Percentiles rank a stretch among this genome's conserved stretches.
Conservation (phyloP, 2,113 vertebrate species). For the Chroicocephalus ridibundus region DNA sequence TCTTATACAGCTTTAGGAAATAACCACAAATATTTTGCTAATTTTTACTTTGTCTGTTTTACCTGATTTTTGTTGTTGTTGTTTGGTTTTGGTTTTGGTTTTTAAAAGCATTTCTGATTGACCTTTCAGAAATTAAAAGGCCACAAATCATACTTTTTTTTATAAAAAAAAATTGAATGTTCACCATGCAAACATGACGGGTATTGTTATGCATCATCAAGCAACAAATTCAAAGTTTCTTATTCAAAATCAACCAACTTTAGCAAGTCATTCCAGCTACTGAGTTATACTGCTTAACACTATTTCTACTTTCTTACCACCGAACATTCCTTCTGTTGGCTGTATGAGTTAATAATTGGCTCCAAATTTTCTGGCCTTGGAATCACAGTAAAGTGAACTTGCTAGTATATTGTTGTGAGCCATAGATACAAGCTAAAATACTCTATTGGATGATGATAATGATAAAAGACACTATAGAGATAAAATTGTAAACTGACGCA, state of each 20-base stretch:
- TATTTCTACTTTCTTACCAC: background rate
- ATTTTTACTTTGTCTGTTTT: background rate
- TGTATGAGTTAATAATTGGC: background rate
- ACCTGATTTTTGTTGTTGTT: background rate
- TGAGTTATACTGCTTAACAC: background rate
- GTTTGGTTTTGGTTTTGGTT: fast-evolving
- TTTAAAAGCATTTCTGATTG: background rate
- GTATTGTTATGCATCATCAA: background rate
- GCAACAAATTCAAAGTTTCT: background rate
- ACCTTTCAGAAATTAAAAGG: background rate
- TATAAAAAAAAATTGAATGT: background rate
- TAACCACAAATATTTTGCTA: background rate
- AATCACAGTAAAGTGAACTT: background rate
- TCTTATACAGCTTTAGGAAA: background rate
- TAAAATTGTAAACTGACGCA: background rate
- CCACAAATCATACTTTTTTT: background rate
- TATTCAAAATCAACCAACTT: background rate
- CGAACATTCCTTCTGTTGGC: background rate
- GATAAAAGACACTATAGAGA: background rate
- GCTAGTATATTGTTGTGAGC: background rate
- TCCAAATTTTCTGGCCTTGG: background rate
- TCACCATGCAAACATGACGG: background rate
- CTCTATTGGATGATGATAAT: background rate
- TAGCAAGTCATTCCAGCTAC: background rate
- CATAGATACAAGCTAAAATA: background rate